These are phyloP conservation scores for Cyclura pinguis DNA, from an alignment of 2,797 vertebrate genomes.

Conservation along the genomic window DNA sequence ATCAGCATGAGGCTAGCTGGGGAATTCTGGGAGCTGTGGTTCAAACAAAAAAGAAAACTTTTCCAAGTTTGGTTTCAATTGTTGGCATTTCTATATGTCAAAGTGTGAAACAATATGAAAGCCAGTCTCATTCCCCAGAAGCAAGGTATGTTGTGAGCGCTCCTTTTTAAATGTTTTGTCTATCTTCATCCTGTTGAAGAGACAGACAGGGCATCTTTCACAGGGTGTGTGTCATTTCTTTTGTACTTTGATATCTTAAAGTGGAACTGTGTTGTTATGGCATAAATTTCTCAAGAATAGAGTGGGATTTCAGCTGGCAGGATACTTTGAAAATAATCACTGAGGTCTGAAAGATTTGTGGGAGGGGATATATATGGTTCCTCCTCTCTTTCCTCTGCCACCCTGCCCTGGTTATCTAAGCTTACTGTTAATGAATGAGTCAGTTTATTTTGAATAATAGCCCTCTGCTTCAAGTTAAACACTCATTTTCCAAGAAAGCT, in stretches of 20 bases:
- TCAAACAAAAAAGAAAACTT: too few species aligned
- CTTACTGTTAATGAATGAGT: constrained; percentile 63
- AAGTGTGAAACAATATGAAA: neutral
- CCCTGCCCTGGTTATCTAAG: constrained; percentile 56
- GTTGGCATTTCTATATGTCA: neutral
- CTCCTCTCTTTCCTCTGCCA: constrained; percentile 35
- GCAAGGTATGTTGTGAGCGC: too few species aligned
- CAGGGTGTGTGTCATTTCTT: constrained; percentile 15
- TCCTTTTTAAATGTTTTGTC: neutral
- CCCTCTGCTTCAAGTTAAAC: constrained; percentile 65
- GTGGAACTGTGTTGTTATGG: neutral
- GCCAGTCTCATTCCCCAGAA: neutral
- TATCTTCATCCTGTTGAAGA: neutral
- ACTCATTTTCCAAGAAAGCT: constrained; percentile 64
- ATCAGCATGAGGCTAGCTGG: too few species aligned
- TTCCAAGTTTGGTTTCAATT: too few species aligned
- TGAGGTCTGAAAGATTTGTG: constrained; percentile 31
- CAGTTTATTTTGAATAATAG: constrained; percentile 70
- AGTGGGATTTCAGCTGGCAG: neutral
- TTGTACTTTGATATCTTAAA: neutral
- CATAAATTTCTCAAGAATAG: neutral
- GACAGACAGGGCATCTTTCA: constrained; percentile 19
- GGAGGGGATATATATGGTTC: neutral
- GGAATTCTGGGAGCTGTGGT: too few species aligned
- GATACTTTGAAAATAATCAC: constrained; percentile 2